A percentile compares a stretch with the other conserved stretches of the same genome.
These are phyloP conservation scores for Clistopyga incitator DNA, from an alignment of 2,888 invertebrate genomes.

Conservation along the genomic window DNA sequence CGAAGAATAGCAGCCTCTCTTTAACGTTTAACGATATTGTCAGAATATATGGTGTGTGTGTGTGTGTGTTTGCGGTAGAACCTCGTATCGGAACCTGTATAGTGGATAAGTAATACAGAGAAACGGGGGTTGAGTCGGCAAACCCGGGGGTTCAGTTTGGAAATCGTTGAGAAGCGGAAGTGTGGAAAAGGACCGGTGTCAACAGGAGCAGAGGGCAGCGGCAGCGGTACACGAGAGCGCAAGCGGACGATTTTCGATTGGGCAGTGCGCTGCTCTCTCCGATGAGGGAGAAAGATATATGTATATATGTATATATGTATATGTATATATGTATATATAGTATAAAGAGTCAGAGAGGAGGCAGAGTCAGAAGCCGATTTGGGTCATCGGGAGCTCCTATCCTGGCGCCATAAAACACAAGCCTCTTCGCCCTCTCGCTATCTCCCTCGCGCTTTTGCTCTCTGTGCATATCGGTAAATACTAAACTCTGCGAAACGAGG, in stretches of 20 bases:
- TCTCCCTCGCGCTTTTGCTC: conserved; percentile 30
- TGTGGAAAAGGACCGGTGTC: conserved; percentile 49
- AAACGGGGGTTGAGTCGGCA: background rate
- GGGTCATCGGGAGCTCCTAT: conserved; percentile 65
- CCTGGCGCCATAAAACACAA: conserved; percentile 62
- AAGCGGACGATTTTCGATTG: conserved; percentile 61
- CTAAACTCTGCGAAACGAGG: conserved; percentile 41
- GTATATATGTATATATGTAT: background rate
- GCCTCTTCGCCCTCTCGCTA: conserved; percentile 43
- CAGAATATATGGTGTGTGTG: background rate
- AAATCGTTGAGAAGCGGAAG: conserved; percentile 57
- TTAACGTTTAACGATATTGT: conserved; percentile 1
- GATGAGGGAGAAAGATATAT: conserved; percentile 14
- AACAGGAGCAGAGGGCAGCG: conserved; percentile 33
- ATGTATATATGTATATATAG: no score
- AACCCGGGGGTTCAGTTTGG: conserved; percentile 40
- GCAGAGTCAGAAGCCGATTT: conserved; percentile 51
- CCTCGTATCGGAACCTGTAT: background rate
- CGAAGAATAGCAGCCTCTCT: background rate
- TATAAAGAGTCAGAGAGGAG: conserved; percentile 16
- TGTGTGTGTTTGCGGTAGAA: no score
- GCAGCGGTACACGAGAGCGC: conserved; percentile 35
- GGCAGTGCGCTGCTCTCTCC: conserved; percentile 35
- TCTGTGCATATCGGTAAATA: conserved; percentile 55
- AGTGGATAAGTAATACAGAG: background rate